Evolutionary conservation across 2,888 invertebrate genomes (phyloP).

Genomic region (Torymus texanus): DNA sequence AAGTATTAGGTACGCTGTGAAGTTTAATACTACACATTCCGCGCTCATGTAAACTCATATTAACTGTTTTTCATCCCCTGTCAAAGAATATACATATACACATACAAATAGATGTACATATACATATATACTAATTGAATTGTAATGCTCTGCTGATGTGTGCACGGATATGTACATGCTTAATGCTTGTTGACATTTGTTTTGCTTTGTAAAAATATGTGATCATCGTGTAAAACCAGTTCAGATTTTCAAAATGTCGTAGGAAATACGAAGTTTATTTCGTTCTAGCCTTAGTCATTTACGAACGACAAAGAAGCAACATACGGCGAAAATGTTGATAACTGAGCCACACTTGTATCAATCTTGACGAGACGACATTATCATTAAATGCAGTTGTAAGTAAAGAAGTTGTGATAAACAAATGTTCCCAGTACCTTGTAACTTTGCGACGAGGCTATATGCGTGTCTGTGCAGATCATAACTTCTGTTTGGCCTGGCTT

Average conservation of each 20-base stretch:
- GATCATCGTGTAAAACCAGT: conserved; percentile 30
- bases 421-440: conserved; percentile 45
- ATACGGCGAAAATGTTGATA: conserved; percentile 24
- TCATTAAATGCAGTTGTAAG: conserved; percentile 47
- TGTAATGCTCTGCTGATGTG: conserved; percentile 21
- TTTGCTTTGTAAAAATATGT: conserved; percentile 52
- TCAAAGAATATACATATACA: conserved; percentile 43
- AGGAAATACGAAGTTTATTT: conserved; percentile 30
- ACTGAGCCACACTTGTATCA: conserved; percentile 24
- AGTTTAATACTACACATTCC: conserved; percentile 47
- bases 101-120: conserved; percentile 30
- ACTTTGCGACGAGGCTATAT: conserved; percentile 30
- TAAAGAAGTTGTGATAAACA: conserved; percentile 37
- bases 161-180: conserved; percentile 54
- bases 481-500: conserved; percentile 7
- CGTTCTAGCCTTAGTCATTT: conserved; percentile 15
- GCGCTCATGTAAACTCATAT: conserved; percentile 34
- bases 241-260: conserved; percentile 10
- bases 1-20: conserved; percentile 42
- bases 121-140: conserved; percentile 32
- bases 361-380: conserved; percentile 25
- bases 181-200: conserved; percentile 36
- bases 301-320: conserved; percentile 11
- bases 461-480: conserved; percentile 11
- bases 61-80: conserved; percentile 17